Evolutionary conservation across 53 echinoderm and acorn worm genomes (phyloP), one percentile per base, ranked within the genome.

Genomic region (Astropecten irregularis): DNA sequence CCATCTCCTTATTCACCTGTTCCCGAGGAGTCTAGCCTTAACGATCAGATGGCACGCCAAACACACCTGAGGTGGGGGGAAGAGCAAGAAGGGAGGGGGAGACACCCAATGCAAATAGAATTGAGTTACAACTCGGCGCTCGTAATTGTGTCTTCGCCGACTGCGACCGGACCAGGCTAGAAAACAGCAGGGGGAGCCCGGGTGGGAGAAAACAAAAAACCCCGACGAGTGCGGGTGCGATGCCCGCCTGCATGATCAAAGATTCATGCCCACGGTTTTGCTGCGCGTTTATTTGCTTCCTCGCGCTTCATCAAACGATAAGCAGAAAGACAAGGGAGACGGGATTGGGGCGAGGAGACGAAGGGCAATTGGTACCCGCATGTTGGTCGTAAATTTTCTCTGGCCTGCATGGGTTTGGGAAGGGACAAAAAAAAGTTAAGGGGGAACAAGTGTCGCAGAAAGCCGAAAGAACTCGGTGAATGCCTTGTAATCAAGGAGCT

Each of bases 361-460:
- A 74, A 58, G 74, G 74, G 74, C 74, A 57, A 55, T 40, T 57
- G 74, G 56, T 39, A 22, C 22, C 74, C 74, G 74, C 40, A 57
- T 30, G 74, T 74, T 40, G 74, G 56, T 74, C 74, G 74, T 74
- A 74, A 74, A 74, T 74, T 57, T 54, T 71, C 35, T 32, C 44
- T 18, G 71, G 71, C n/a, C n/a, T n/a, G n/a, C 6, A 42, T 8
- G 42, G 42, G 42, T 6, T 8, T 8, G 11, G 42, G 42, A 42
- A 42, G 42, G 19, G n/a, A 64, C 19, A 64, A 36, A 29, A 32
- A 28, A 61, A 61, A 18, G 61, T 28, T 30, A 32, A 61, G 30
- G 16, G 30, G 26, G 54, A 52, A 73, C 4, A 19, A 54, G 36
- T 32, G 73, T 30, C 52, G 34, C 50, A 6, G 71, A 42, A 6